phyloP scores from a whole-genome alignment of 2,888 invertebrate species.

The Epicampocera succincta region DNA sequence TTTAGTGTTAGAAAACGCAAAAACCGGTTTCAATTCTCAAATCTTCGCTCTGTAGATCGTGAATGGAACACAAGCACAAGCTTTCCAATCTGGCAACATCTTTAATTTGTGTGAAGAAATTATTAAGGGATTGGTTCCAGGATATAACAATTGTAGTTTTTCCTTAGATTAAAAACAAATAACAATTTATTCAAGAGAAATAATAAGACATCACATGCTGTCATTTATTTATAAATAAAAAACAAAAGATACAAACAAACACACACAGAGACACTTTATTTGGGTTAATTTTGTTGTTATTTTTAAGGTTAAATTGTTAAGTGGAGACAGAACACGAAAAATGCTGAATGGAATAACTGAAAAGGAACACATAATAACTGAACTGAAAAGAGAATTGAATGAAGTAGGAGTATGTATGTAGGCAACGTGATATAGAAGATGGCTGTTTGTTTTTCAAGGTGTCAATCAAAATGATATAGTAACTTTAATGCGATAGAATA shows the following conservation, averaged over 20 bases:
- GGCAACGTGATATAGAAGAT: too few species aligned
- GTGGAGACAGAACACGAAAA: constrained; percentile 56
- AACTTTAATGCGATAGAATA: too few species aligned
- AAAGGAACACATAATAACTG: not conserved
- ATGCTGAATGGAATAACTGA: constrained; percentile 33
- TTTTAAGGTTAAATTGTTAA: not conserved
- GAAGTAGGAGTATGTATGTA: too few species aligned
- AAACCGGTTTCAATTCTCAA: too few species aligned
- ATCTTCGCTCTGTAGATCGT: too few species aligned
- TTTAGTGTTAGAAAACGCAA: too few species aligned
- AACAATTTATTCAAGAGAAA: constrained; percentile 61
- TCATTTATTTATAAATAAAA: constrained; percentile 52
- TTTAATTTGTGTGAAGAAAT: not conserved
- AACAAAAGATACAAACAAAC: constrained; percentile 71
- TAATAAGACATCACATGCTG: constrained; percentile 67
- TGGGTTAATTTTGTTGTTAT: constrained; percentile 1
- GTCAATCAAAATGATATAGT: constrained; percentile 1
- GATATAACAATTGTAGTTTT: not conserved
- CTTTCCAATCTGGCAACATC: constrained; percentile 10
- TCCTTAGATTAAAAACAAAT: not conserved
- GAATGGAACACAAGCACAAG: too few species aligned
- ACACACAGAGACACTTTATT: constrained; percentile 66
- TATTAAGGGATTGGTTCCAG: not conserved
- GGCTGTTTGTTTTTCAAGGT: not conserved
- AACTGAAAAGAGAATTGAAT: too few species aligned